These are phyloP conservation scores for Eumeta japonica DNA, from an alignment of 1,140 invertebrate species.

Conservation along the genomic window DNA sequence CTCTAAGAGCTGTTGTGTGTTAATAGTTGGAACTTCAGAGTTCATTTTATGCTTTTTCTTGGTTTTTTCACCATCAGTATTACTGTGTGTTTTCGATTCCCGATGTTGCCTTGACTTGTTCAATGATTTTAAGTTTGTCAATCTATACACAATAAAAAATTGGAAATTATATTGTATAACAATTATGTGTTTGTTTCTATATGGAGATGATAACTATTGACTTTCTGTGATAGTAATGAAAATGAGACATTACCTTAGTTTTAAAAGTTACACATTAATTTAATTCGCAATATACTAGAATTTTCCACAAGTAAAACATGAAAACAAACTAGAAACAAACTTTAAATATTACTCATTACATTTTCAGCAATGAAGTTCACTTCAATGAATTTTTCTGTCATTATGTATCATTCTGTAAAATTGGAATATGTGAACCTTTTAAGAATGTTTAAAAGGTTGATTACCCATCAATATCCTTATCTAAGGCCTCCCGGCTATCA, in stretches of 20 bases:
- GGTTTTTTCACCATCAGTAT: slow-evolving; percentile 6
- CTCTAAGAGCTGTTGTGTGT: slow-evolving; percentile 27
- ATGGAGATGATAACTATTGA: no score
- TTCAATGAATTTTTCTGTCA: slow-evolving; percentile 5
- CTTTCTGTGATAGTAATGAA: no score
- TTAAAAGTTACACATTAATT: no score
- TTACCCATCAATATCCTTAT: slow-evolving; percentile 51
- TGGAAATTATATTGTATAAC: no score
- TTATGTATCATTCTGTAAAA: no score
- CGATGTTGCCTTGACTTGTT: slow-evolving; percentile 24
- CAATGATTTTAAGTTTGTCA: slow-evolving; percentile 33
- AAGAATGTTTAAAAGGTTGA: no score
- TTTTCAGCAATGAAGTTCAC: no score
- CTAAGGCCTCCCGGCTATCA: slow-evolving; percentile 31
- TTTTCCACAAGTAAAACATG: not conserved
- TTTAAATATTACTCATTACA: no score
- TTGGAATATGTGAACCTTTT: no score
- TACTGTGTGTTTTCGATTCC: slow-evolving; percentile 12
- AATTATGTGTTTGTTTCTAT: no score
- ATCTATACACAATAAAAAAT: slow-evolving; percentile 30
- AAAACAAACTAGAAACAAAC: not conserved
- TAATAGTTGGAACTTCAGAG: slow-evolving; percentile 25
- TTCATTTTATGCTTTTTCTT: slow-evolving; percentile 18
- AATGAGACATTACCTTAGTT: no score
- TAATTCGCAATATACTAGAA: no score